These are phyloP conservation scores for Uropsilus gracilis DNA, from an alignment of 2,113 vertebrate species.

Conservation along the genomic window DNA sequence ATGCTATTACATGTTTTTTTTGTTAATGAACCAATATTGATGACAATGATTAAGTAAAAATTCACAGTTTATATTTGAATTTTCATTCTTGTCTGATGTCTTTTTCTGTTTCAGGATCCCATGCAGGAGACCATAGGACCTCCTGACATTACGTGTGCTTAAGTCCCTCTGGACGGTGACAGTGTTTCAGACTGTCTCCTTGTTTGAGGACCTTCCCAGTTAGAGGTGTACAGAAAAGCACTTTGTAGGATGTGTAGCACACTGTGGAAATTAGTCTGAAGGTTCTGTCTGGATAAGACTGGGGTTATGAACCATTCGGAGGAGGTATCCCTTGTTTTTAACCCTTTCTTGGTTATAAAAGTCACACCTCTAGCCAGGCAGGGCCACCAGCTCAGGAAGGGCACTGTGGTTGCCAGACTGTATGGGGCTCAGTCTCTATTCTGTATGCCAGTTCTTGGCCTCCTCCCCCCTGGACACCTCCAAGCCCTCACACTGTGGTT, in stretches of 20 bases:
- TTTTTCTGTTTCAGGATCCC: not conserved
- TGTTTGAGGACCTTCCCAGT: not conserved
- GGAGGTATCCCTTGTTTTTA: not conserved
- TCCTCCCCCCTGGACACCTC: not conserved
- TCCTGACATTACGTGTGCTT: not conserved
- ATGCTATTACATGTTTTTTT: not conserved
- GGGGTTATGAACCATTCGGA: not conserved
- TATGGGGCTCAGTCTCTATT: accelerated
- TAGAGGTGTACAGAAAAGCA: not conserved
- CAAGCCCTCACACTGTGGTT: not conserved
- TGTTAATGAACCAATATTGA: not conserved
- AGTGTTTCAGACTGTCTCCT: not conserved
- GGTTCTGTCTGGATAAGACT: not conserved
- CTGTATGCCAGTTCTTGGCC: accelerated
- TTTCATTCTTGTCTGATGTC: not conserved
- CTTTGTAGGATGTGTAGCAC: no score
- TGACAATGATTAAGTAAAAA: not conserved
- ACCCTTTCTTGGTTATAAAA: not conserved
- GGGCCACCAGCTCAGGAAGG: not conserved
- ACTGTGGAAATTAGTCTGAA: not conserved
- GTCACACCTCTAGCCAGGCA: no score
- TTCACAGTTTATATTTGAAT: not conserved
- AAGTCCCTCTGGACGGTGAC: not conserved
- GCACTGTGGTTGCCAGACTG: accelerated
- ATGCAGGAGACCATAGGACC: not conserved